A percentile compares a stretch with the other conserved stretches of the same genome.
These are phyloP conservation scores for Semicossyphus pulcher DNA, from an alignment of 2,113 vertebrate genomes.

Conservation along the genomic window DNA sequence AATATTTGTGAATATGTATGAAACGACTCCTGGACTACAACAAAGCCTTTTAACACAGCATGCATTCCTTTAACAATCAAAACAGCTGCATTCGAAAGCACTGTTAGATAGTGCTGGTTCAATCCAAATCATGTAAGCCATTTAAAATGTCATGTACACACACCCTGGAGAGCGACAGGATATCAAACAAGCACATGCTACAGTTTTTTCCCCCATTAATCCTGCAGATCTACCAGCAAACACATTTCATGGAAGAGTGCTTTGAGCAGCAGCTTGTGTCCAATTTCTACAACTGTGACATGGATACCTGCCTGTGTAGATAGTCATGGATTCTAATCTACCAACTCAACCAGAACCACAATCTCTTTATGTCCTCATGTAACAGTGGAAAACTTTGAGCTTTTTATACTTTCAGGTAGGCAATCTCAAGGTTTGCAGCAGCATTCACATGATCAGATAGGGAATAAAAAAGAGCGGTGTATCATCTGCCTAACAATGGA, in stretches of 20 bases:
- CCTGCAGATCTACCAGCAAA: slow-evolving; percentile 36
- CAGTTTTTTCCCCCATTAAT: slow-evolving; percentile 3
- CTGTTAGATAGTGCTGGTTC: neutral
- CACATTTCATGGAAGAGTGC: slow-evolving; percentile 41
- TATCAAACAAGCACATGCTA: slow-evolving; percentile 1
- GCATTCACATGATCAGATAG: neutral
- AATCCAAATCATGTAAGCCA: neutral
- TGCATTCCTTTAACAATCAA: neutral
- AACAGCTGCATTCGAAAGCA: neutral
- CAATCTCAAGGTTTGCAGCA: neutral
- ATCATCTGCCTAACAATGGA: neutral
- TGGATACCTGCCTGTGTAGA: slow-evolving; percentile 1
- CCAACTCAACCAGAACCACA: slow-evolving; percentile 7
- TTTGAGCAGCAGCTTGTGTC: slow-evolving; percentile 21
- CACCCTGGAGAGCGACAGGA: neutral
- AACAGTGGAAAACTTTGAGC: neutral
- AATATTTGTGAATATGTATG: too few species aligned
- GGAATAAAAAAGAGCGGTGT: neutral
- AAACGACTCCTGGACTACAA: neutral
- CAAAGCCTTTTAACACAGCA: neutral
- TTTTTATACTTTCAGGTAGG: neutral
- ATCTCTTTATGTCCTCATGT: neutral
- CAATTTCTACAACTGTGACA: neutral
- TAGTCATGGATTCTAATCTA: slow-evolving; percentile 24
- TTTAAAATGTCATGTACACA: neutral